Evolutionary conservation across 2,113 vertebrate genomes (phyloP), one percentile per base, ranked within the genome.

Genomic region (Ciconia maguari): DNA sequence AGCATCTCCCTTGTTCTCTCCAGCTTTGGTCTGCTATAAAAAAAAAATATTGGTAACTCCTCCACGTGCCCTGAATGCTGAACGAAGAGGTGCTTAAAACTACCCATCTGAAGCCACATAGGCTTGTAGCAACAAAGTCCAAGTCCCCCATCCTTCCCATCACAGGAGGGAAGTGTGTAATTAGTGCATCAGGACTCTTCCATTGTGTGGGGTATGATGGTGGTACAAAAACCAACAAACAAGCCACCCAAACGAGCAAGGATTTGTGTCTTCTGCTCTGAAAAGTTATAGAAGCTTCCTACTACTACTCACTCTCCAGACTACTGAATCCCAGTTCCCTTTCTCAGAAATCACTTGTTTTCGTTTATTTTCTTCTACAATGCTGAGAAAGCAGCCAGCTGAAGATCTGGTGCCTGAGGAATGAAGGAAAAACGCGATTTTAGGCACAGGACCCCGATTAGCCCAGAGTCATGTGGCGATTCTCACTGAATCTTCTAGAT

Each of bases 401-500:
- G 74, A 72, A 85, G 61, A 34, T 25, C 24, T 24, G 16, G 34
- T 46, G 27, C 46, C 42, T 30, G 27, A 76, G 41, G 24, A 77
- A 61, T 2, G 4, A 83, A 48, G 36, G 15, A 38, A 77, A 86
- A 89, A 46, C 0, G 16, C 20, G n/a, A 16, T 48, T 51, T 62
- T 52, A 58, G 27, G 13, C 44, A 69, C 0, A 0, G 26, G 11
- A 9, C 20, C 32, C 22, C 2, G 2, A 11, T 27, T 34, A 83
- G 30, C 25, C 62, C 32, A 27, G 14, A 62, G 20, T 52, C 48
- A 51, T 2, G 10, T 3, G 25, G 20, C 17, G 27, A 29, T 19
- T 78, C 51, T 7, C 30, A 20, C 32, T 11, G 19, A 48, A 54
- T 25, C 57, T 58, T 29, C 48, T 57, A 1, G 0, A 19, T 3